phyloP scores from a whole-genome alignment of 2,113 vertebrate species.

The Morone chrysops region DNA sequence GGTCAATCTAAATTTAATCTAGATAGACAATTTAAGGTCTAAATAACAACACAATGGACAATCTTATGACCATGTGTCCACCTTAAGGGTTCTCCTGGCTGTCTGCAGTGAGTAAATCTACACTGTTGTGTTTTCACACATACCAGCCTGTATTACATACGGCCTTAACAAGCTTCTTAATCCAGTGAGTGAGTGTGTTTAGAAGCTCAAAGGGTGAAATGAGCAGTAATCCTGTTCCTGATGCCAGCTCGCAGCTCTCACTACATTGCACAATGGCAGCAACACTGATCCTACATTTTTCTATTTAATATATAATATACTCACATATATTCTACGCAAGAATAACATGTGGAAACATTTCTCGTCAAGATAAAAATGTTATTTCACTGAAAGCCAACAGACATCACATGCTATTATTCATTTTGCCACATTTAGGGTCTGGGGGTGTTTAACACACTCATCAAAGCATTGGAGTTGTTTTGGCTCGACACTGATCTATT shows the following conservation, averaged over 20 bases:
- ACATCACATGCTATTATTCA: not conserved
- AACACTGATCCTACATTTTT: not conserved
- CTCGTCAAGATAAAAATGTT: not conserved
- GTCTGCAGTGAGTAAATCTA: not conserved
- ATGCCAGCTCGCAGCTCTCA: conserved; percentile 32
- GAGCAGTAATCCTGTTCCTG: conserved; percentile 48
- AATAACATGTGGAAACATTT: not conserved
- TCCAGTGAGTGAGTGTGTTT: not conserved
- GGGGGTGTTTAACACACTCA: not conserved
- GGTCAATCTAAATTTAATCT: not conserved
- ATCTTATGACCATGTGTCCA: not conserved
- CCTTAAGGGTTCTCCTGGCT: not conserved
- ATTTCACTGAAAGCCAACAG: not conserved
- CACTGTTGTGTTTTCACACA: conserved; percentile 41
- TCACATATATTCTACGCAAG: not conserved
- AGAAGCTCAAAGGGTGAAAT: conserved; percentile 23
- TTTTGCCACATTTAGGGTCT: not conserved
- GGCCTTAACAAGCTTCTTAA: conserved; percentile 15
- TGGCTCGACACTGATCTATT: not conserved
- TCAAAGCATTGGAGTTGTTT: too few species aligned
- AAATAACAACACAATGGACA: not conserved
- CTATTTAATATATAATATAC: not conserved
- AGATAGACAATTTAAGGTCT: not conserved
- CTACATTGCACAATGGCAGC: conserved; percentile 9
- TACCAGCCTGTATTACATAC: conserved; percentile 58